Evolutionary conservation across 2,888 invertebrate species (phyloP).

Genomic region (Branchipolynoe longqiensis): DNA sequence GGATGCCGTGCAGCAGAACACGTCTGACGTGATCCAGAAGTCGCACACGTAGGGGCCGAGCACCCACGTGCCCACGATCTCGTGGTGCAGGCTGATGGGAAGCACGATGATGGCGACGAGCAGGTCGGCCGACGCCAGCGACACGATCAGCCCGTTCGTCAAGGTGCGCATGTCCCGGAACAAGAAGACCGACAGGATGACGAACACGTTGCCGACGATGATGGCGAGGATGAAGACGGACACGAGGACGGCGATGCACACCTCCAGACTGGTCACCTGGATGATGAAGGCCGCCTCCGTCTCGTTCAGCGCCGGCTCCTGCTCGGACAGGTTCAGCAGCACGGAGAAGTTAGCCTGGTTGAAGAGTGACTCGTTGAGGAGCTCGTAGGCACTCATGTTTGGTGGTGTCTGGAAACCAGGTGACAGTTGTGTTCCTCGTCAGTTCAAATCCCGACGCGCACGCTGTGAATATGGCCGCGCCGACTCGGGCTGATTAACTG

Average conservation of each 20-base stretch:
- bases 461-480: too few species aligned
- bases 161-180: conserved; percentile 81
- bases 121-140: conserved; percentile 80
- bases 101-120: conserved; percentile 80
- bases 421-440: neutral
- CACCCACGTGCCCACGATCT: conserved; percentile 65
- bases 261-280: conserved; percentile 54
- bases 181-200: conserved; percentile 79
- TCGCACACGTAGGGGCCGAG: conserved; percentile 67
- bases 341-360: conserved; percentile 35
- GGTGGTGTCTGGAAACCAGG: conserved; percentile 18
- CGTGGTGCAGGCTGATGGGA: conserved; percentile 79
- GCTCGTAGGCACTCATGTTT: conserved; percentile 30
- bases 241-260: conserved; percentile 57
- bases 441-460: too few species aligned
- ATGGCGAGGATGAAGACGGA: conserved; percentile 66
- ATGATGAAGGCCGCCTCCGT: conserved; percentile 41
- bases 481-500: too few species aligned
- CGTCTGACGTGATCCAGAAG: conserved; percentile 70
- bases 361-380: conserved; percentile 26
- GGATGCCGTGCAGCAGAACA: conserved; percentile 75
- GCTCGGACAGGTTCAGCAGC: neutral
- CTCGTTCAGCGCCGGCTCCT: neutral
- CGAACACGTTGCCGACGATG: conserved; percentile 79
- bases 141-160: conserved; percentile 80